Evolutionary conservation across 2,113 vertebrate species (phyloP).

Genomic region (Zosterops borbonicus): DNA sequence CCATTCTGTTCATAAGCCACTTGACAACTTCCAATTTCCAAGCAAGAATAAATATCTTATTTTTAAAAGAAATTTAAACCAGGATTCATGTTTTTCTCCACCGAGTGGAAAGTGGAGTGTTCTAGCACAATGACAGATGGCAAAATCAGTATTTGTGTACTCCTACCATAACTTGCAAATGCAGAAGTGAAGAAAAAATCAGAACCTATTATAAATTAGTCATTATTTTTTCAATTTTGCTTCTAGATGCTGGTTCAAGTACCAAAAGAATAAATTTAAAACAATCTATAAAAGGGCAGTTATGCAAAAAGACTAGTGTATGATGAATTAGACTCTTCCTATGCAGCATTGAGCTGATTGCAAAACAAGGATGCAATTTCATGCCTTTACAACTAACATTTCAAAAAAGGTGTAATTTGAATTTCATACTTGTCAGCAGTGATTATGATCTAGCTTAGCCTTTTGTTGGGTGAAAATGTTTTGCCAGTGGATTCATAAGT

Average conservation of each 20-base stretch:
- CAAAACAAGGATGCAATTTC: conserved; percentile 38
- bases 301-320: not conserved
- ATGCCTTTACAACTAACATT: conserved; percentile 32
- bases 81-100: not conserved
- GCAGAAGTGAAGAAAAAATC: not conserved
- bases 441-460: conserved; percentile 7
- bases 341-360: not conserved
- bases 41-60: not conserved
- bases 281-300: not conserved
- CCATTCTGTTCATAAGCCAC: not conserved
- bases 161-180: not conserved
- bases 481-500: not conserved
- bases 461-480: not conserved
- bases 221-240: not conserved
- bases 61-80: not conserved
- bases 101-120: not conserved
- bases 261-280: not conserved
- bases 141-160: not conserved
- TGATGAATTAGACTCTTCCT: conserved; percentile 21
- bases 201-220: not conserved
- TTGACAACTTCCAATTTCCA: not conserved
- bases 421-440: conserved; percentile 38
- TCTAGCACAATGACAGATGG: not conserved
- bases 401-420: not conserved
- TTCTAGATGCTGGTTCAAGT: not conserved